phyloP scores from a whole-genome alignment of 2,888 invertebrate genomes.

The Synanthedon myopaeformis region DNA sequence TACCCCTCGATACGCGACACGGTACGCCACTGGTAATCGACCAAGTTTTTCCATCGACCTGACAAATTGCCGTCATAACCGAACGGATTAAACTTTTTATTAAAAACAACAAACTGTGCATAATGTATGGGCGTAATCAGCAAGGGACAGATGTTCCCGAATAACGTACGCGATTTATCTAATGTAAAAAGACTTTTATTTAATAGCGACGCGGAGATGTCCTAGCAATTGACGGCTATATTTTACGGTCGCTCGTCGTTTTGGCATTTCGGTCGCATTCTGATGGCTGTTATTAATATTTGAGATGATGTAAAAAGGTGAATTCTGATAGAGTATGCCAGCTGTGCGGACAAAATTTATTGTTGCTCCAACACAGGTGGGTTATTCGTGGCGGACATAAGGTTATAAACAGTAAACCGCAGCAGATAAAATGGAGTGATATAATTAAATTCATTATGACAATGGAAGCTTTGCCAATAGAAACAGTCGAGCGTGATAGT shows the following conservation, averaged over 20 bases:
- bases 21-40: constrained; percentile 54
- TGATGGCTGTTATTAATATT: constrained; percentile 59
- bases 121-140: constrained; percentile 68
- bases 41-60: constrained; percentile 65
- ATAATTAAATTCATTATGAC: constrained; percentile 30
- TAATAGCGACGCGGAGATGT: constrained; percentile 62
- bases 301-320: constrained; percentile 52
- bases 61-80: constrained; percentile 69
- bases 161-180: constrained; percentile 66
- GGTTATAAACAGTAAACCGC: constrained; percentile 16
- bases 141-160: constrained; percentile 67
- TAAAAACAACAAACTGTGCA: constrained; percentile 70
- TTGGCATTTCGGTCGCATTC: constrained; percentile 48
- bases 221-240: constrained; percentile 59
- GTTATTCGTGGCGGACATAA: constrained; percentile 13
- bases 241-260: constrained; percentile 56
- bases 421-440: constrained; percentile 27
- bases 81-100: constrained; percentile 71
- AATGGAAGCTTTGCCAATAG: constrained; percentile 47
- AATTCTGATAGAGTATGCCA: constrained; percentile 53
- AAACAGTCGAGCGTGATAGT: constrained; percentile 45
- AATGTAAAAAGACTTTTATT: constrained; percentile 69
- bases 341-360: constrained; percentile 46
- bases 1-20: constrained; percentile 24
- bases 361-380: constrained; percentile 50